Base-by-base conservation (phyloP, 2,797 vertebrate genomes). In the Poeciliopsis presidionis region DNA sequence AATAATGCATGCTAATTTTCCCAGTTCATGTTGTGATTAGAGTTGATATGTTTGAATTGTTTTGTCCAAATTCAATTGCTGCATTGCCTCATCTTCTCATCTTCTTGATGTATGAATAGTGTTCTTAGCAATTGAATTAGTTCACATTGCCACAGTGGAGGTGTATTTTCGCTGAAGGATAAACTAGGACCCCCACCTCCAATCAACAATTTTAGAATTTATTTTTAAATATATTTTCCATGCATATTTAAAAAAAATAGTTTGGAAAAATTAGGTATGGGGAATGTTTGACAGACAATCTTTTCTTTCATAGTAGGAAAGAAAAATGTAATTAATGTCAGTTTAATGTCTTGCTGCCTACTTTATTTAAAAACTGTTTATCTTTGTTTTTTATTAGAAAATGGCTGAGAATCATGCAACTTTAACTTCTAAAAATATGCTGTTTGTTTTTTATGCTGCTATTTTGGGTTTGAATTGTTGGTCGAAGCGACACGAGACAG, bases 401-500 rank as follows among this genome's bases (percentile, higher is more conserved):
- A 49, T 65, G 63, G 16, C 65, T 28, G 4, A 33, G 16, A 77
- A 30, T 18, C 36, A 36, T 51, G 22, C 7, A n/a, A n/a, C 5
- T 49, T 70, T 53, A 33, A 13, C n/a, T 70, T 69, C 65, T 45
- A 77, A 55, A 22, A 74, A 82, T 7, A 74, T 57, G 74, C 76
- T 41, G 46, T 71, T 72, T 36, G 28, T 55, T 45, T 74, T 72
- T 57, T 22, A 72, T 55, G 55, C 67, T 73, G 69, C 82, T 83
- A 85, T 88, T 89, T 86, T 74, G 49, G 86, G 80, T 51, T 78
- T 82, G 79, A 76, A 86, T 84, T 87, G 75, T 81, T 47, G 57
- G 77, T 91, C 72, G 88, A 81, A 87, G 85, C 73, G 80, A 85
- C 57, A 75, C 87, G 84, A 86, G 80, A 80, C 76, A 43, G 78